A percentile compares a stretch with the other conserved stretches of the same genome.
Evolutionary conservation across 2,797 vertebrate species (phyloP).

Genomic region (Triplophysa bombifrons): DNA sequence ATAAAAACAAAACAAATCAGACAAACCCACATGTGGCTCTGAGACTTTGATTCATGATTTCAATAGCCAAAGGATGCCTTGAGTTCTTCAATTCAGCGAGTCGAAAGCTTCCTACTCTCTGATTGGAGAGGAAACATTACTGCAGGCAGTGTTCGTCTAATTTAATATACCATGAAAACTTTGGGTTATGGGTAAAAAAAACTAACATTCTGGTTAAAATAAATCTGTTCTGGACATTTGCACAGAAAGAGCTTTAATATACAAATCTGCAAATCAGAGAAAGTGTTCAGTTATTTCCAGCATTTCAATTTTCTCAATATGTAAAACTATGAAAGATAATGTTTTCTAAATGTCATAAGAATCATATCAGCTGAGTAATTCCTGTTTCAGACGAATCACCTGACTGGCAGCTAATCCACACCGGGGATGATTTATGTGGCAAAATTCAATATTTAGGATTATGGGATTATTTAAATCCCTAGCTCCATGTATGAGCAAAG

Average conservation of each 20-base stretch:
- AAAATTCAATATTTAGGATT: background rate
- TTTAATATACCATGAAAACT: background rate
- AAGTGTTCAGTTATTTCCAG: background rate
- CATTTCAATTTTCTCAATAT: background rate
- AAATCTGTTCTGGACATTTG: background rate
- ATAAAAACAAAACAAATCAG: background rate
- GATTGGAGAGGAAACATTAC: background rate
- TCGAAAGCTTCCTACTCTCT: background rate
- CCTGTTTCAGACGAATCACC: slow-evolving; percentile 33
- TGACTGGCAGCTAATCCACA: slow-evolving; percentile 33
- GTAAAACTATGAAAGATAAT: background rate
- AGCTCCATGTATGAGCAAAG: background rate
- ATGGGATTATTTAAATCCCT: slow-evolving; percentile 6
- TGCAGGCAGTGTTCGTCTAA: background rate
- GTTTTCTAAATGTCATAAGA: slow-evolving; percentile 17
- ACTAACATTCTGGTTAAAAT: background rate
- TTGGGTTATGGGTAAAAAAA: too few species aligned
- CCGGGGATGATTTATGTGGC: background rate
- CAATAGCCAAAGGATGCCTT: slow-evolving; percentile 10
- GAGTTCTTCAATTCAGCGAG: background rate
- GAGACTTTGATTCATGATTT: slow-evolving; percentile 11
- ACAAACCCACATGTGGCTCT: slow-evolving; percentile 17
- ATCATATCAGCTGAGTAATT: slow-evolving; percentile 42
- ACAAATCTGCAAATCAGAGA: background rate
- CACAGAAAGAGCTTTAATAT: background rate